phyloP scores from a whole-genome alignment of 2,888 invertebrate species.

The Spodoptera exigua region DNA sequence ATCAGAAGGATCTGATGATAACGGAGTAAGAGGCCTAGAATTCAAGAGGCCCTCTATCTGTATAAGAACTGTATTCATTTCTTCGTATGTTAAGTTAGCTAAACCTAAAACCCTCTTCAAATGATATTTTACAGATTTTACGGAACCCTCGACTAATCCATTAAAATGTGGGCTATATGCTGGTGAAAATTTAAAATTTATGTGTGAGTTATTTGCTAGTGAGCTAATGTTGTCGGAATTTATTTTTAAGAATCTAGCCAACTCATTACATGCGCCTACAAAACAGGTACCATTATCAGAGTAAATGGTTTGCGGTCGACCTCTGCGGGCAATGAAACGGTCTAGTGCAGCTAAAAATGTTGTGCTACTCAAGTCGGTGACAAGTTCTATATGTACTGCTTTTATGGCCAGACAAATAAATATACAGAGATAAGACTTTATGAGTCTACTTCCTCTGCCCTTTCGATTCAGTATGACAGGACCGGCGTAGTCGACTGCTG shows the following conservation, averaged over 20 bases:
- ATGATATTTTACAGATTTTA: slow-evolving; percentile 17
- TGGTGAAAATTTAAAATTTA: too few relatives aligned
- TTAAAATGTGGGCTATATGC: slow-evolving; percentile 13
- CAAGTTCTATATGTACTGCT: slow-evolving; percentile 13
- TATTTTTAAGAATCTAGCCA: slow-evolving; percentile 11
- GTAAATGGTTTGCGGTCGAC: slow-evolving; percentile 9
- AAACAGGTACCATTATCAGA: slow-evolving; percentile 17
- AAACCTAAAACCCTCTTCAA: slow-evolving; percentile 9
- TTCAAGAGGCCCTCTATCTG: too few relatives aligned
- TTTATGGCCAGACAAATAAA: slow-evolving; percentile 14
- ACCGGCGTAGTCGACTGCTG: too few relatives aligned
- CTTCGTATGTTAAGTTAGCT: slow-evolving; percentile 5
- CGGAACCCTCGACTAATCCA: slow-evolving; percentile 13
- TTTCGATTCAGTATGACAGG: too few relatives aligned
- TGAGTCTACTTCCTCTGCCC: too few relatives aligned
- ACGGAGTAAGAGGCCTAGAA: too few relatives aligned
- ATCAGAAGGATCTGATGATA: too few relatives aligned
- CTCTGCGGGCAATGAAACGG: slow-evolving; percentile 11
- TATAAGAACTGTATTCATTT: too few relatives aligned
- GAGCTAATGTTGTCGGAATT: slow-evolving; percentile 3
- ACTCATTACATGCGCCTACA: slow-evolving; percentile 11
- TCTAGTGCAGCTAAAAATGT: slow-evolving; percentile 12
- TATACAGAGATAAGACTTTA: slow-evolving; percentile 7
- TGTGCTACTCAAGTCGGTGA: slow-evolving; percentile 6
- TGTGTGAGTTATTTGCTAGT: slow-evolving; percentile 1